Evolutionary conservation across 2,888 invertebrate genomes (phyloP), one percentile per base, ranked within the genome.

Genomic region (Prosopocoilus inquinatus): DNA sequence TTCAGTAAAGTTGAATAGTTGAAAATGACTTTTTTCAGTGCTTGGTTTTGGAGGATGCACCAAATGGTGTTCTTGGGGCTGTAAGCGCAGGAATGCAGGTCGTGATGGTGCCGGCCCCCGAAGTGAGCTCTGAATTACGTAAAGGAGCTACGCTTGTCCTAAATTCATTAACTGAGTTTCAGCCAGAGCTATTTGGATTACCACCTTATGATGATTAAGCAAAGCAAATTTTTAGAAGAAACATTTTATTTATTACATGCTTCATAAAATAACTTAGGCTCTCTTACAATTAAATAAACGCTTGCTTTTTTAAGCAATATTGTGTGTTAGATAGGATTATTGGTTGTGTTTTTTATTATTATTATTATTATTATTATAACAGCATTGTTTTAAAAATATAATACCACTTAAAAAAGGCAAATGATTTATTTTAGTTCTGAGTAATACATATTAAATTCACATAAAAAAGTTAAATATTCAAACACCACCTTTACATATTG

Each of bases 11-110:
- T 0, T 28, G 9, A 41, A 7, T 28, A 4, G 3, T 28, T 5
- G 7, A 28, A 1, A 28, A 28, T 28, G 20, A 28, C n/a, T n/a
- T n/a, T 38, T 45, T 50, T 44, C 69, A 83, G 82, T 81, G 82
- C 60, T 72, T 85, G 47, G 84, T 85, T 11, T 84, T 85, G 70
- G 87, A 88, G 72, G 87, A 88, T 73, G 84, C 87, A 2, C 81
- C 82, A 1, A 85, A 84, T 70, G 87, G 88, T 9, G 84, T 85
- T 1, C 67, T 78, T 64, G 82, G 83, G 12, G 85, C 81, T 0
- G 60, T 81, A 12, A 77, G 78, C 28, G 85, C 86, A 4, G 82
- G 81, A 16, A 86, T 86, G 85, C 81, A 81, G 67, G 85, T 83
- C 7, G 79, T 83, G 1, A 81, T 82, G 81, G 80, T 83, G 39